Evolutionary conservation across 2,113 vertebrate genomes (phyloP).

Genomic region (Larimichthys polyactis): DNA sequence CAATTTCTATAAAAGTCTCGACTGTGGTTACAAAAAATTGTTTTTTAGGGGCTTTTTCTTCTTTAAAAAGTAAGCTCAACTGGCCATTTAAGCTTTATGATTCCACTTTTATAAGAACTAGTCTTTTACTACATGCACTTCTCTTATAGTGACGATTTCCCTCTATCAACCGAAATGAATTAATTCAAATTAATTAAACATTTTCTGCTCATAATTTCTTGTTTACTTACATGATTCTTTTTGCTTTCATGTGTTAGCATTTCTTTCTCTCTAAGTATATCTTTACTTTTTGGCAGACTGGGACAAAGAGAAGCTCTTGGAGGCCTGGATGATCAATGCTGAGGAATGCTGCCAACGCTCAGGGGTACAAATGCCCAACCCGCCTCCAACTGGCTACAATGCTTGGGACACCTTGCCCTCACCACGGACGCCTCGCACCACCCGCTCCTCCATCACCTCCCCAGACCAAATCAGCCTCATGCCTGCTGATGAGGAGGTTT

Average conservation of each 20-base stretch:
- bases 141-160: background rate
- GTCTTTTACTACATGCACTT: background rate
- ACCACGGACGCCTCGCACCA: slow-evolving; percentile 93
- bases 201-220: background rate
- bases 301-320: slow-evolving; percentile 97
- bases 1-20: background rate
- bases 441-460: slow-evolving; percentile 93
- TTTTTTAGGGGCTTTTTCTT: background rate
- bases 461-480: slow-evolving; percentile 95
- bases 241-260: background rate
- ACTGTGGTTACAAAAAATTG: background rate
- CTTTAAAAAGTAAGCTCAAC: background rate
- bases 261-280: slow-evolving; percentile 4
- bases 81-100: background rate
- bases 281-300: slow-evolving; percentile 86
- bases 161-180: no score
- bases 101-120: background rate
- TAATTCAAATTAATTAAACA: no score
- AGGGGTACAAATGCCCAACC: slow-evolving; percentile 96
- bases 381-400: slow-evolving; percentile 95
- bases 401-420: slow-evolving; percentile 98
- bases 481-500: slow-evolving; percentile 89
- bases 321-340: slow-evolving; percentile 97
- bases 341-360: slow-evolving; percentile 98
- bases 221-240: background rate